Conservation (phyloP, 2,113 vertebrate genomes). For the Peucedramus taeniatus region DNA sequence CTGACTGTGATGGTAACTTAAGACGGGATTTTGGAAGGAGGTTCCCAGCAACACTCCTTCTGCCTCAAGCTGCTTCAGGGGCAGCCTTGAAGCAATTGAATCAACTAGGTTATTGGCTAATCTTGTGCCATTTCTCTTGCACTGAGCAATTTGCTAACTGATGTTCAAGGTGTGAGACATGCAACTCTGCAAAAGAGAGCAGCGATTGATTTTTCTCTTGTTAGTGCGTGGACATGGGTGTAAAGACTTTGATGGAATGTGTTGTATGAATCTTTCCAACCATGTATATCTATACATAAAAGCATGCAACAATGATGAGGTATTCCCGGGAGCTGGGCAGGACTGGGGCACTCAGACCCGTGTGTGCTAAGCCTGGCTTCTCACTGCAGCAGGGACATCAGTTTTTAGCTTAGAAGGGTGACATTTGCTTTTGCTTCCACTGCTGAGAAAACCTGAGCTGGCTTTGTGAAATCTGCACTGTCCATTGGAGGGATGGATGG, state of each 20-base stretch:
- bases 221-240: not conserved
- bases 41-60: not conserved
- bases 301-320: not conserved
- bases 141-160: not conserved
- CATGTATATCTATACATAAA: not conserved
- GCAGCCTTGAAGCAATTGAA: not conserved
- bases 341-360: rapidly evolving
- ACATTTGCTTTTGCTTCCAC: not conserved
- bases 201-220: not conserved
- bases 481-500: not conserved
- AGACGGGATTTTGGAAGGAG: not conserved
- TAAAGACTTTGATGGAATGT: not conserved
- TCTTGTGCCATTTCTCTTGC: not conserved
- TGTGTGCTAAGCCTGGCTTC: not conserved
- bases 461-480: not conserved
- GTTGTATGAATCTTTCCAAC: not conserved
- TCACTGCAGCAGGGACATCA: not conserved
- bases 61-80: not conserved
- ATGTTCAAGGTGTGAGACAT: not conserved
- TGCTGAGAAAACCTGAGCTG: not conserved
- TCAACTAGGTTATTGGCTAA: not conserved
- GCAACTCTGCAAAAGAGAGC: too few species aligned
- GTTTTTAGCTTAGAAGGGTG: not conserved
- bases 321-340: rapidly evolving
- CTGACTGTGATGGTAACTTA: not conserved